phyloP scores from a whole-genome alignment of 2,888 invertebrate species.

The Lasioglossum villosulum region DNA sequence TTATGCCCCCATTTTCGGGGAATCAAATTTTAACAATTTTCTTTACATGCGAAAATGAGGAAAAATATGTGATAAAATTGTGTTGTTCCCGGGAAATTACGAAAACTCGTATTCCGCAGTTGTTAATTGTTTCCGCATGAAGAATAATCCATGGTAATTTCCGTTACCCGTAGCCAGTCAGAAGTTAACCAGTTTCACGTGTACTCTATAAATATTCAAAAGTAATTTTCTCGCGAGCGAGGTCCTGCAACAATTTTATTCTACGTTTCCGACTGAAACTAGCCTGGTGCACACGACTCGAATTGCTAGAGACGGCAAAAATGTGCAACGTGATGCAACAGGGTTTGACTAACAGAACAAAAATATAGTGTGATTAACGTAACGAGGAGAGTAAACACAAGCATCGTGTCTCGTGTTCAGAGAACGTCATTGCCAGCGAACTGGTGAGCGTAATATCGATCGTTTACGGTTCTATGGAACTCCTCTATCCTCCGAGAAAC shows the following conservation, averaged over 20 bases:
- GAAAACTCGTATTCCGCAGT: neutral
- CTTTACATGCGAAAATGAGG: neutral
- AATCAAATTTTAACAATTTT: neutral
- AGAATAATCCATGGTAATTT: neutral
- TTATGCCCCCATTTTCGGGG: neutral
- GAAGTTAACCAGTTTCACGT: neutral
- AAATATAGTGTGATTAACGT: constrained; percentile 14
- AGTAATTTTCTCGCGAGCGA: neutral
- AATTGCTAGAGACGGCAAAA: neutral
- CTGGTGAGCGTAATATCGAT: constrained; percentile 33
- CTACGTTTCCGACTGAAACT: neutral
- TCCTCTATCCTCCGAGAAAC: neutral
- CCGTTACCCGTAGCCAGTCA: neutral
- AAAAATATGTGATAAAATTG: no score
- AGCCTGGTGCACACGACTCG: neutral
- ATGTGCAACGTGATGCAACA: constrained; percentile 8
- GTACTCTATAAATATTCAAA: neutral
- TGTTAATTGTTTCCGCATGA: neutral
- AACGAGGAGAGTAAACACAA: constrained; percentile 21
- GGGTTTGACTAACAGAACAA: neutral
- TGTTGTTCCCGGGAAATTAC: neutral
- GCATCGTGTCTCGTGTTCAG: constrained; percentile 6
- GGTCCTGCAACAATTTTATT: neutral
- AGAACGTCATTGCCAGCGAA: constrained; percentile 13
- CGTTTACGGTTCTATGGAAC: constrained; percentile 9